Conservation (phyloP, 2,113 vertebrate genomes). For the Dipodomys merriami region DNA sequence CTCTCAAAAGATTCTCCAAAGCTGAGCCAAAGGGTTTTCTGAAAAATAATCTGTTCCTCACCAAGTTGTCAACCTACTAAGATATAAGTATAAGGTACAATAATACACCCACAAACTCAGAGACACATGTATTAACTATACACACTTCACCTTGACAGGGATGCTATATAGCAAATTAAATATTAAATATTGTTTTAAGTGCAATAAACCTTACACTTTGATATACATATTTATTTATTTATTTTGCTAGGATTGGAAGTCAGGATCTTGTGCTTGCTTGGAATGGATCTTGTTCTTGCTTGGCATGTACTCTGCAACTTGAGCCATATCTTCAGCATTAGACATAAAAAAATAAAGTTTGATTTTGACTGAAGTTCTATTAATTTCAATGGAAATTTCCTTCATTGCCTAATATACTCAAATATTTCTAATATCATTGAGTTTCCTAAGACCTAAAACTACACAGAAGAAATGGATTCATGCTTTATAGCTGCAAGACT, state of each 20-base stretch:
- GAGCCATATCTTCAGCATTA: neutral
- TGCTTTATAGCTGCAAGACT: neutral
- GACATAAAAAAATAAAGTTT: neutral
- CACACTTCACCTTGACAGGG: neutral
- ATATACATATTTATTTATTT: neutral
- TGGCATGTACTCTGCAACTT: too few relatives aligned
- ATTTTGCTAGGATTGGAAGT: too few relatives aligned
- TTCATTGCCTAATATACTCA: neutral
- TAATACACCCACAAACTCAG: neutral
- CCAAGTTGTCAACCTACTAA: conserved; percentile 28
- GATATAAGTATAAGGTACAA: neutral
- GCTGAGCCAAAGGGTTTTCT: conserved; percentile 30
- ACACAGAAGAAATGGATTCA: neutral
- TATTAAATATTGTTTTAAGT: conserved; percentile 38
- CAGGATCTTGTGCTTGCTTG: too few relatives aligned
- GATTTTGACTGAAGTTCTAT: neutral
- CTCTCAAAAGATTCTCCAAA: conserved; percentile 19
- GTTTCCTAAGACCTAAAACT: neutral
- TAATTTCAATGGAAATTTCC: neutral
- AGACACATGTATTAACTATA: neutral
- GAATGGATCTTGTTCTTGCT: too few relatives aligned
- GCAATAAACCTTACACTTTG: neutral
- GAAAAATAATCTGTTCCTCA: neutral
- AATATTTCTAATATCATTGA: neutral
- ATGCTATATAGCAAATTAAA: neutral